These are phyloP conservation scores for Sebastes dallii DNA, from an alignment of 2,797 vertebrate genomes.

Conservation along the genomic window DNA sequence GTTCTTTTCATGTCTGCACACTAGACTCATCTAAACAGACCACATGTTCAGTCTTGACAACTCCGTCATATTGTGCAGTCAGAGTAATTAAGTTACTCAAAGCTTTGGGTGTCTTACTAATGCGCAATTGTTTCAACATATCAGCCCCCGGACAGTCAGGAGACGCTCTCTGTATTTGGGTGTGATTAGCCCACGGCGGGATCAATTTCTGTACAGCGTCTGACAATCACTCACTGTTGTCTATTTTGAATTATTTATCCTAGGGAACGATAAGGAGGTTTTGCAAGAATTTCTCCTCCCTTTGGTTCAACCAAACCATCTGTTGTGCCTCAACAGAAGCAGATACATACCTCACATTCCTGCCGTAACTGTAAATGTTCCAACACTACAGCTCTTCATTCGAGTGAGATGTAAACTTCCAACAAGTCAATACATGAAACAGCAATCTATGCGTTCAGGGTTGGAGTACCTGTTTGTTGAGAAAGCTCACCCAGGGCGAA, in stretches of 20 bases:
- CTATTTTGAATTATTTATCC: slow-evolving; percentile 22
- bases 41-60: slow-evolving; percentile 57
- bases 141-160: background rate
- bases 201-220: background rate
- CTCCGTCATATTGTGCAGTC: background rate
- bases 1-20: background rate
- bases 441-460: background rate
- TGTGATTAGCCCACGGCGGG: background rate
- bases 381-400: slow-evolving; percentile 44
- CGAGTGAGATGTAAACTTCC: slow-evolving; percentile 38
- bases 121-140: slow-evolving; percentile 18
- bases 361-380: slow-evolving; percentile 74
- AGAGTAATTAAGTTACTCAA: background rate
- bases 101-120: slow-evolving; percentile 10
- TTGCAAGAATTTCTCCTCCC: slow-evolving; percentile 29
- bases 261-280: background rate
- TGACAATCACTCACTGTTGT: background rate
- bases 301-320: slow-evolving; percentile 24
- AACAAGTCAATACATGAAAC: slow-evolving; percentile 70
- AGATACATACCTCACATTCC: slow-evolving; percentile 76
- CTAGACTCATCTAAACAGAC: slow-evolving; percentile 12
- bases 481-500: background rate
- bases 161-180: background rate
- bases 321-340: slow-evolving; percentile 56
- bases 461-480: slow-evolving; percentile 4